phyloP scores from a whole-genome alignment of 2,888 invertebrate species.

The Drosophila fulvimacula region DNA sequence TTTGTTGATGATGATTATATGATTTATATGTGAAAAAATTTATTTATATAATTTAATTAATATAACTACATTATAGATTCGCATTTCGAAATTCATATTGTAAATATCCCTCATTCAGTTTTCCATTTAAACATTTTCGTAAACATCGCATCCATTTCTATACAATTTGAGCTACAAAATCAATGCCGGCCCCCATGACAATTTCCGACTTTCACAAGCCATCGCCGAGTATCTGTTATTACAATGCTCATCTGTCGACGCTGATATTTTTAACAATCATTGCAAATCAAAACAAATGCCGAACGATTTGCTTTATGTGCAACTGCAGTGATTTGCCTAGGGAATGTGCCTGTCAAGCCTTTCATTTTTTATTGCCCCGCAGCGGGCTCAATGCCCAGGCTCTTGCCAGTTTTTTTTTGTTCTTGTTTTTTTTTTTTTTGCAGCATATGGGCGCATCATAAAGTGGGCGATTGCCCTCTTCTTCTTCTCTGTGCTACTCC shows the following conservation, averaged over 20 bases:
- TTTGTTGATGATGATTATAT: too few species aligned
- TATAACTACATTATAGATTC: background rate
- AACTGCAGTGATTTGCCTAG: slow-evolving; percentile 82
- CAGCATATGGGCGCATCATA: slow-evolving; percentile 80
- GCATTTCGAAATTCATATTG: background rate
- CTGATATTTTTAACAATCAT: slow-evolving; percentile 68
- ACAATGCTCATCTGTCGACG: slow-evolving; percentile 49
- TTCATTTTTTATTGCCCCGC: slow-evolving; percentile 71
- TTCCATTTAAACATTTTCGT: background rate
- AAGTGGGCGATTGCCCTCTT: slow-evolving; percentile 49
- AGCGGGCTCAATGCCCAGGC: slow-evolving; percentile 21
- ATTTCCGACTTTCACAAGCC: slow-evolving; percentile 13
- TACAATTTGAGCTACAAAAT: background rate
- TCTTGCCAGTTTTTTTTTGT: background rate
- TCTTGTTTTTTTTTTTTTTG: slow-evolving; percentile 18
- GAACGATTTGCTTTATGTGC: slow-evolving; percentile 81
- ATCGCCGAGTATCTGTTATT: slow-evolving; percentile 19
- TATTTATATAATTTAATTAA: background rate
- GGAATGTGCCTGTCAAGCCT: slow-evolving; percentile 69
- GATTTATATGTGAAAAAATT: too few species aligned
- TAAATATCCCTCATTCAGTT: background rate
- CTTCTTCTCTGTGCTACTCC: background rate
- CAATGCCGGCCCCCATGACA: slow-evolving; percentile 3
- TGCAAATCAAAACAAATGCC: slow-evolving; percentile 80
- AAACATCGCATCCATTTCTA: background rate